Conservation (phyloP, 2,113 vertebrate species). For the Morone saxatilis region DNA sequence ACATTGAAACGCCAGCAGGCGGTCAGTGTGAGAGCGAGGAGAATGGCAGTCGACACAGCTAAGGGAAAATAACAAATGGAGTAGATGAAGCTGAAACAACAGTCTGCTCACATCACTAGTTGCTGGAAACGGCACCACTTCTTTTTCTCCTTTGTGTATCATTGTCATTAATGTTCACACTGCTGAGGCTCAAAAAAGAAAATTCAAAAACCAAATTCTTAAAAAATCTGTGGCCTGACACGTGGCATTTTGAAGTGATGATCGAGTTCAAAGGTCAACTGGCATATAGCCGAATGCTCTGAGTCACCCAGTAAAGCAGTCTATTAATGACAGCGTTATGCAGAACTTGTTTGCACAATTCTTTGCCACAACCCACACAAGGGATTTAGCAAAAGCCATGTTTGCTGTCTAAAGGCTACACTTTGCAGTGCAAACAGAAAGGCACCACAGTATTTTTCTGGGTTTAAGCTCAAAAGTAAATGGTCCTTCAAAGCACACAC, state of each 20-base stretch:
- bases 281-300: constrained; percentile 5
- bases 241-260: constrained; percentile 39
- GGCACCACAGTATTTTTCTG: neutral
- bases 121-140: neutral
- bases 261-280: constrained; percentile 50
- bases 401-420: constrained; percentile 54
- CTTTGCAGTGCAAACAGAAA: constrained; percentile 51
- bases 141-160: neutral
- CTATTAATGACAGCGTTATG: constrained; percentile 33
- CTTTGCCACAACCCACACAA: neutral
- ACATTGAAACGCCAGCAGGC: constrained; percentile 12
- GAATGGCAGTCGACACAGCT: constrained; percentile 1
- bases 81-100: constrained; percentile 31
- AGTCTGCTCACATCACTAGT: neutral
- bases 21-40: neutral
- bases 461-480: constrained; percentile 46
- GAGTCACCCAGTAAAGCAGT: constrained; percentile 17
- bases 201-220: constrained; percentile 1
- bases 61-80: constrained; percentile 7
- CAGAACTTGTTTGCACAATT: constrained; percentile 50
- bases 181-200: neutral
- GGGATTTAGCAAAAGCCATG: constrained; percentile 44
- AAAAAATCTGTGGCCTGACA: constrained; percentile 14
- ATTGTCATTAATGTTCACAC: constrained; percentile 1
- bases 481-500: neutral